Evolutionary conservation across 2,888 invertebrate species (phyloP), one percentile per base, ranked within the genome.

Genomic region (Ophion slaviceki): DNA sequence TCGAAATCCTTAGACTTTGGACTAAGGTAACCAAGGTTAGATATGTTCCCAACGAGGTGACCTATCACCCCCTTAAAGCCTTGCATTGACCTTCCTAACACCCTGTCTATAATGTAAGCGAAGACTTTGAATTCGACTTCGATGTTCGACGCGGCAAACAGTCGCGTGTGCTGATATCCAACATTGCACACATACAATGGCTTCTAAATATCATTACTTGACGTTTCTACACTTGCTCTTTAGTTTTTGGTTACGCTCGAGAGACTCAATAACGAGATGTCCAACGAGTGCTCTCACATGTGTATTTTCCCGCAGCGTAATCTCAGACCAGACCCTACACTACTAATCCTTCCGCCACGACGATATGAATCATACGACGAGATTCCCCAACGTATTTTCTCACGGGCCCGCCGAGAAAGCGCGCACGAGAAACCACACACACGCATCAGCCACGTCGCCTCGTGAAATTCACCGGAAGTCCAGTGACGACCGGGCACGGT

Each of bases 391-490:
- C 80, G 83, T 80, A 80, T 47, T 86, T 86, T 86, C 86, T 83
- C 86, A 86, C 86, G 86, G 72, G 66, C 79, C 75, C 53, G 17
- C 14, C 10, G 47, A 47, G 47, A 61, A 61, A 20, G 20, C 64
- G 24, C 64, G 32, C 64, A 45, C 64, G 75, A 75, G 75, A 67
- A 57, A 64, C 36, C 57, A n/a, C 40, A 40, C 40, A 40, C 61
- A 61, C 68, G 78, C 74, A 28, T 74, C 59, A 57, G 64, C 70
- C 84, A 40, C 40, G 78, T 62, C 84, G 53, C 80, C 77, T 77
- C 84, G 77, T 84, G 67, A 84, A 77, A 81, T 84, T 81, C 81
- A 85, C 85, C 85, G 85, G 85, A 85, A 78, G 81, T 78, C 40
- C 74, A 62, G 68, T 61, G 74, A 78, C 84, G 77, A 74, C 45